Evolutionary conservation across 2,113 vertebrate genomes (phyloP).

Genomic region (Hippopotamus amphibius): DNA sequence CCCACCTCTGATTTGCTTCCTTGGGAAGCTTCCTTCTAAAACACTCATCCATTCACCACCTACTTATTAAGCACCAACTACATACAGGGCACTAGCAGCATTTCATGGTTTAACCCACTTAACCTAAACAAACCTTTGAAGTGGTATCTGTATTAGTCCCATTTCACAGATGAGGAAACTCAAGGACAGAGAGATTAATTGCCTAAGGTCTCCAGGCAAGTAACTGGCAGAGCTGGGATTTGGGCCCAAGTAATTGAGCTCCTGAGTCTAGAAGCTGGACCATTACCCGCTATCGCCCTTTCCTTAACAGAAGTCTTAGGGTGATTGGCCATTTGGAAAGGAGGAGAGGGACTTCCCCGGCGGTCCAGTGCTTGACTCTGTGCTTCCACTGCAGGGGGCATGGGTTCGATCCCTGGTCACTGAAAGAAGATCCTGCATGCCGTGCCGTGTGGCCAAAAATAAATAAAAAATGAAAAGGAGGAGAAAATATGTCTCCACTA

Average conservation of each 20-base stretch:
- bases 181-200: neutral
- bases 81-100: neutral
- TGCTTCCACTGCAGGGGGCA: no score
- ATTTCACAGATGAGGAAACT: neutral
- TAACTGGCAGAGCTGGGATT: neutral
- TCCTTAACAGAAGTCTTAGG: neutral
- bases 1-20: neutral
- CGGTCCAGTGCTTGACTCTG: no score
- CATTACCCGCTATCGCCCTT: accelerated
- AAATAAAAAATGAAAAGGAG: neutral
- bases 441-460: no score
- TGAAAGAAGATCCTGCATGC: no score
- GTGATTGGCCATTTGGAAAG: neutral
- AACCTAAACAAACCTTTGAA: neutral
- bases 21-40: neutral
- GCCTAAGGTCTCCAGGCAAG: neutral
- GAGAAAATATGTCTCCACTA: neutral
- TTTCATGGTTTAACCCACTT: neutral
- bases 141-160: neutral
- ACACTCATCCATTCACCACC: neutral
- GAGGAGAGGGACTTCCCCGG: neutral
- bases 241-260: neutral
- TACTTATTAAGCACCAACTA: neutral
- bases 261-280: neutral
- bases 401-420: no score